phyloP scores from a whole-genome alignment of 2,113 vertebrate species.

The Carettochelys insculpta region DNA sequence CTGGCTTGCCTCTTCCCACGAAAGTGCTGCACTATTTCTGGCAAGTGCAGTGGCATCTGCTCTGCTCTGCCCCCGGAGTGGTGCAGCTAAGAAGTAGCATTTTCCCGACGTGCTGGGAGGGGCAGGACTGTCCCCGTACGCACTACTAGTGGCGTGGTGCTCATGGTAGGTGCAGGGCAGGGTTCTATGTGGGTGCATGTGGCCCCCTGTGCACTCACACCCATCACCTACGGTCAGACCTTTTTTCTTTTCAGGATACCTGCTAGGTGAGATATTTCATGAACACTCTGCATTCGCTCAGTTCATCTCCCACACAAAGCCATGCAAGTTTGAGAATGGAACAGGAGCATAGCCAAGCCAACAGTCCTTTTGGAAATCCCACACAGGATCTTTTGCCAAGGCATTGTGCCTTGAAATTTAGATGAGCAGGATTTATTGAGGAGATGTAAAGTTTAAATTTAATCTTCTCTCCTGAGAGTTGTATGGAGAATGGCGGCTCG shows the following conservation, averaged over 20 bases:
- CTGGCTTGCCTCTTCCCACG: too few relatives aligned
- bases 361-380: background rate
- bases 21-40: too few relatives aligned
- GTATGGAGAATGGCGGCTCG: background rate
- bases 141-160: too few relatives aligned
- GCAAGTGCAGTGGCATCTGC: too few relatives aligned
- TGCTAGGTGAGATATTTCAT: accelerated
- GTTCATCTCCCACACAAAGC: background rate
- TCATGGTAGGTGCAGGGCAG: too few relatives aligned
- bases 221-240: too few relatives aligned
- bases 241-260: background rate
- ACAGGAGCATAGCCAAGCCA: background rate
- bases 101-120: too few relatives aligned
- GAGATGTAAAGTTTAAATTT: background rate
- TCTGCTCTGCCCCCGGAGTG: too few relatives aligned
- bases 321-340: background rate
- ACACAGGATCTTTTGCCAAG: background rate
- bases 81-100: too few relatives aligned
- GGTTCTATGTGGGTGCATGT: too few relatives aligned
- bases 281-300: background rate
- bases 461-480: background rate
- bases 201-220: too few relatives aligned
- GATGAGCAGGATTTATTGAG: background rate
- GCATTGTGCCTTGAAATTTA: background rate
- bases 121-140: too few relatives aligned